These are phyloP conservation scores for Amazona vittata DNA, from an alignment of 2,113 vertebrate genomes.

Conservation along the genomic window DNA sequence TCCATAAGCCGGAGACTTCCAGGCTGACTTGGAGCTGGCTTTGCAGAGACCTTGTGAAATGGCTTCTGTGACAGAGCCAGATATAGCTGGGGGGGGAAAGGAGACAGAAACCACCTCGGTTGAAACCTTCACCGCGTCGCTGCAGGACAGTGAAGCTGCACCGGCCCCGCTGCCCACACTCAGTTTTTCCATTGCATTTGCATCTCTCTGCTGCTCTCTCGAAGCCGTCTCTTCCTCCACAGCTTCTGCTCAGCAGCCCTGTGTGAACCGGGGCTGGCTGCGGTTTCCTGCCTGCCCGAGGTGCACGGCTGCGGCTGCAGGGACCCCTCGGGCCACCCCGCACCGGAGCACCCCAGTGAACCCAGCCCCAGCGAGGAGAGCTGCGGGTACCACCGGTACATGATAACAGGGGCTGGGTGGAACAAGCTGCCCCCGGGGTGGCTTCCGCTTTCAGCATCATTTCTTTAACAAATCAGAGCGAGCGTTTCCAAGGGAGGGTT, in stretches of 20 bases:
- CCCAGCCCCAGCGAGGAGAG: neutral
- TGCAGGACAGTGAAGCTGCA: neutral
- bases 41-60: neutral
- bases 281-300: neutral
- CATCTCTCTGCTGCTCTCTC: constrained; percentile 56
- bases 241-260: neutral
- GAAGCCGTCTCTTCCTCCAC: neutral
- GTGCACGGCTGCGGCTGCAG: neutral
- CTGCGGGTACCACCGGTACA: fast-evolving
- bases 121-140: neutral
- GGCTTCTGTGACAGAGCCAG: neutral
- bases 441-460: neutral
- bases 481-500: neutral
- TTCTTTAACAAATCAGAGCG: constrained; percentile 55
- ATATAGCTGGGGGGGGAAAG: fast-evolving
- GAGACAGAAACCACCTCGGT: neutral
- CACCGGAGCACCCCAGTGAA: neutral
- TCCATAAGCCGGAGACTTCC: neutral
- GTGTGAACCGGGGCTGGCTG: neutral
- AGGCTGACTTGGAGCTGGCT: neutral
- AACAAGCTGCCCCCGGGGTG: fast-evolving
- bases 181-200: constrained; percentile 74
- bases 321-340: neutral
- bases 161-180: neutral
- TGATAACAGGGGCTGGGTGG: neutral